These are phyloP conservation scores for Crematogaster levior DNA, from an alignment of 2,888 invertebrate species.

Conservation along the genomic window DNA sequence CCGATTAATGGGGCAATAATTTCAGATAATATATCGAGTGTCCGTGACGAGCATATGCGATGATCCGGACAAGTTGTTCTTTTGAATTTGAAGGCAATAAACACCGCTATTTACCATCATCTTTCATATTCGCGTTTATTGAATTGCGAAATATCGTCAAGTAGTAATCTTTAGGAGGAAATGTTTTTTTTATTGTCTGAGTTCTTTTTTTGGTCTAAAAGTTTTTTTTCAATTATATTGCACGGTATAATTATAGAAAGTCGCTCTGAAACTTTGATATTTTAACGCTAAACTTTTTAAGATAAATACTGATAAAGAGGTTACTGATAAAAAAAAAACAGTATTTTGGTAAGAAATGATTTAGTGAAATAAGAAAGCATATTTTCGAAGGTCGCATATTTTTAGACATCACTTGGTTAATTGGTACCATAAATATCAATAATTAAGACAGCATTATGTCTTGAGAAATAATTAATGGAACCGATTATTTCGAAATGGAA, in stretches of 20 bases:
- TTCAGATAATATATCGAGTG: conserved; percentile 6
- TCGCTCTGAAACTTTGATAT: neutral
- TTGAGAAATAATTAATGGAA: neutral
- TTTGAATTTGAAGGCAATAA: neutral
- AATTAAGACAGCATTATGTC: neutral
- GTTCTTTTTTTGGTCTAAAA: too few relatives aligned
- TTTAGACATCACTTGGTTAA: neutral
- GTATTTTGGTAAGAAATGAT: too few relatives aligned
- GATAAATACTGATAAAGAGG: neutral
- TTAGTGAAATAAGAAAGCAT: neutral
- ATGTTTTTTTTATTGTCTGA: neutral
- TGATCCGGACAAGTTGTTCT: neutral
- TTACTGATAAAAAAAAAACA: neutral
- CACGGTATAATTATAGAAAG: neutral
- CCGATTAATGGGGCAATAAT: conserved; percentile 37
- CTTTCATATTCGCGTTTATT: neutral
- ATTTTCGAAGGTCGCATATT: neutral
- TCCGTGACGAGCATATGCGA: neutral
- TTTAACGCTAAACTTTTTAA: neutral
- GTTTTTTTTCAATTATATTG: neutral
- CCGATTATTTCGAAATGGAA: conserved; percentile 15
- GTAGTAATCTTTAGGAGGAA: neutral
- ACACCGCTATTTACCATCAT: neutral
- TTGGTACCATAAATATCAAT: neutral
- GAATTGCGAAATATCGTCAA: neutral